Conservation (phyloP, 1,140 invertebrate species). For the Penaeus chinensis region DNA sequence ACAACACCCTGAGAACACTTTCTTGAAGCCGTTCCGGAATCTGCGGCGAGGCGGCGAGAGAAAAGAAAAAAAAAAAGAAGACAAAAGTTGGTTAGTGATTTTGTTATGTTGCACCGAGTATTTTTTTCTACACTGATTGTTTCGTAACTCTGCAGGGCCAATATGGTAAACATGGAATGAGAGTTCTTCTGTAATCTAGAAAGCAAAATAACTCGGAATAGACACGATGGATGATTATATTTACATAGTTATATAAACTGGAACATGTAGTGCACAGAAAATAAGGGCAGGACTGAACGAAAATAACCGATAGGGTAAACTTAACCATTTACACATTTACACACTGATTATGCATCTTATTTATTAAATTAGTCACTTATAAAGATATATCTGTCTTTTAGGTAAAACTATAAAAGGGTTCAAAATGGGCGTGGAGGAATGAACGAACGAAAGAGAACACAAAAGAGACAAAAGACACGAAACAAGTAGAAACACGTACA, state of each 20-base stretch:
- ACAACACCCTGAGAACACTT: slow-evolving; percentile 38
- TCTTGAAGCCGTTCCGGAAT: slow-evolving; percentile 51
- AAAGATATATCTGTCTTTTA: neutral
- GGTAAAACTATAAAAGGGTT: neutral
- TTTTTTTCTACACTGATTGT: neutral
- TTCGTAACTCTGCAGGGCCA: neutral
- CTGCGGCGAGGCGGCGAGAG: slow-evolving; percentile 9
- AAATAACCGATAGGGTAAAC: too few species aligned
- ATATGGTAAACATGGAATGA: too few species aligned
- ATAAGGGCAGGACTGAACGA: too few species aligned
- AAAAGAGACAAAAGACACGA: slow-evolving; percentile 1
- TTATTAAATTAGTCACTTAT: neutral
- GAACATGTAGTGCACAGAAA: too few species aligned
- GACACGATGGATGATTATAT: too few species aligned
- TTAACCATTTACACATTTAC: too few species aligned
- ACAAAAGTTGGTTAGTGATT: neutral
- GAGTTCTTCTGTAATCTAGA: too few species aligned
- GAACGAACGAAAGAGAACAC: neutral
- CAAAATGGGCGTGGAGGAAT: slow-evolving; percentile 3
- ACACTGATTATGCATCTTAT: neutral
- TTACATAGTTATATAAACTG: too few species aligned
- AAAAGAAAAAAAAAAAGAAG: neutral
- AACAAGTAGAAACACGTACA: slow-evolving; percentile 11
- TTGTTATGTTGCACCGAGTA: neutral
- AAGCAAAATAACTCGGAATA: too few species aligned